phyloP scores from a whole-genome alignment of 2,888 invertebrate genomes.

The Torymus texanus region DNA sequence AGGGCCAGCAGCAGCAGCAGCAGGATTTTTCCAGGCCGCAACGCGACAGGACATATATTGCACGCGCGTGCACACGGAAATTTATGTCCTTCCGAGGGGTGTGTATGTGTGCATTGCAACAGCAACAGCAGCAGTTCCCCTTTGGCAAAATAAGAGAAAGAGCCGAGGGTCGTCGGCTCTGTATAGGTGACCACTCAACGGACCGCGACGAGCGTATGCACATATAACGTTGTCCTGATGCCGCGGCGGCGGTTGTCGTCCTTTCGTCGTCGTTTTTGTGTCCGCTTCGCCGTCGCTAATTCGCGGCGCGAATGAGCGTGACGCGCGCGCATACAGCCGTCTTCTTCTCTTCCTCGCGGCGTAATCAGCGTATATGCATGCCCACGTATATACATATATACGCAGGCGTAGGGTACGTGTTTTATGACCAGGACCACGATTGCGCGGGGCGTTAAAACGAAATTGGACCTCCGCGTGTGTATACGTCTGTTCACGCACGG shows the following conservation, averaged over 20 bases:
- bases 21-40: constrained; percentile 36
- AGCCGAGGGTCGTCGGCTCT: background rate
- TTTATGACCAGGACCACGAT: constrained; percentile 3
- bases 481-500: background rate
- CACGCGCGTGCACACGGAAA: constrained; percentile 45
- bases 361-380: background rate
- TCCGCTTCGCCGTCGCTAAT: background rate
- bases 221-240: background rate
- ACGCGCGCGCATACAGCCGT: constrained; percentile 1
- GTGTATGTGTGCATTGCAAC: background rate
- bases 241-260: background rate
- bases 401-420: background rate
- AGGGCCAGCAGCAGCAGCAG: background rate
- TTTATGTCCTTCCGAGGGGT: constrained; percentile 55
- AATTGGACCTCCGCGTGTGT: constrained; percentile 36
- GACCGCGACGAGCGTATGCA: constrained; percentile 22
- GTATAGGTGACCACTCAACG: constrained; percentile 52
- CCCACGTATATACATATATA: no score
- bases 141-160: background rate
- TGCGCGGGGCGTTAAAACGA: constrained; percentile 7
- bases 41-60: constrained; percentile 31
- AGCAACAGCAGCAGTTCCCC: no score
- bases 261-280: background rate
- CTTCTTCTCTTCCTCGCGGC: background rate
- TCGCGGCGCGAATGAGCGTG: constrained; percentile 27